phyloP scores from a whole-genome alignment of 2,113 vertebrate genomes.

The Pseudopipra pipra region DNA sequence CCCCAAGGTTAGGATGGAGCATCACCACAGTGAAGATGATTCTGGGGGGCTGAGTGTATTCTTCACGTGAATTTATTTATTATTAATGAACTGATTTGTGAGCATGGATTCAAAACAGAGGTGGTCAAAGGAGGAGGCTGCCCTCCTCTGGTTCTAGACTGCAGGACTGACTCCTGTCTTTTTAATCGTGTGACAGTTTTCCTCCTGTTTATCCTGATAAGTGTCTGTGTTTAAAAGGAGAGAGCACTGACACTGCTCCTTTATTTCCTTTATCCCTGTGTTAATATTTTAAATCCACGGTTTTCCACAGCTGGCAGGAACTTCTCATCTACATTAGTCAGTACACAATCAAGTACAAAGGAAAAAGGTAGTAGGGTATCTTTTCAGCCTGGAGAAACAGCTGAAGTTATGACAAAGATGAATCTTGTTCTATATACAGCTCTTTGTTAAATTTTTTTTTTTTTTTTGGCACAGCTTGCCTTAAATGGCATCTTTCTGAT shows the following conservation, averaged over 20 bases:
- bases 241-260: not conserved
- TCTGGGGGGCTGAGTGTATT: not conserved
- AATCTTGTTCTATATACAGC: not conserved
- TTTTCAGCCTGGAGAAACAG: not conserved
- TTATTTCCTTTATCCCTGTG: not conserved
- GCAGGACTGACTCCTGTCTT: not conserved
- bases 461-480: not conserved
- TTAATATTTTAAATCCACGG: not conserved
- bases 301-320: not conserved
- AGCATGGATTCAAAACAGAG: not conserved
- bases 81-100: not conserved
- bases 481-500: not conserved
- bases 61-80: not conserved
- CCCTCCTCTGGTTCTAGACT: not conserved
- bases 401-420: not conserved
- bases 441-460: not conserved
- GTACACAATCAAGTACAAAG: not conserved
- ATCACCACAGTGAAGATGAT: not conserved
- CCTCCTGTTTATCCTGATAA: not conserved
- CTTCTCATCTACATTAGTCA: not conserved
- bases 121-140: not conserved
- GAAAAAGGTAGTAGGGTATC: not conserved
- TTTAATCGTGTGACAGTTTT: not conserved
- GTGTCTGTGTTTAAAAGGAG: not conserved
- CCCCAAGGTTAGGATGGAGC: not conserved